A percentile compares a stretch with the other conserved stretches of the same genome.
phyloP scores from a whole-genome alignment of 2,888 invertebrate species.

The Danaus chrysippus region DNA sequence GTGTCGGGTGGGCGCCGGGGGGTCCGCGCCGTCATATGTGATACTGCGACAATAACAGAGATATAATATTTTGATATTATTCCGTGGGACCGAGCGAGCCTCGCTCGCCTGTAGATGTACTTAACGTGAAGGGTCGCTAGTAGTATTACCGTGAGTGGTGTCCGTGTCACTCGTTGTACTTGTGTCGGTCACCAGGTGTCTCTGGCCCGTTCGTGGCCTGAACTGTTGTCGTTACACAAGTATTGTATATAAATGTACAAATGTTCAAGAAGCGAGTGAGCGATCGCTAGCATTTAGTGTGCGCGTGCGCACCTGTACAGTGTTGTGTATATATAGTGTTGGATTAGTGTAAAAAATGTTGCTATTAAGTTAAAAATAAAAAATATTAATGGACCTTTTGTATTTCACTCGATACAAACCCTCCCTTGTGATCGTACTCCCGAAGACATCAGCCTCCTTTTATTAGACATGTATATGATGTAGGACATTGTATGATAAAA shows the following conservation, averaged over 20 bases:
- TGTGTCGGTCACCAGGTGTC: too few relatives aligned
- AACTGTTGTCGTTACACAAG: background rate
- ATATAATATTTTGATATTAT: slow-evolving; percentile 1
- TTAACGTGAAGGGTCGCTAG: slow-evolving; percentile 40
- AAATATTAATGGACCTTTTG: slow-evolving; percentile 69
- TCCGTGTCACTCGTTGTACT: too few relatives aligned
- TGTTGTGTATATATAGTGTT: slow-evolving; percentile 71
- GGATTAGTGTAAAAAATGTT: slow-evolving; percentile 62
- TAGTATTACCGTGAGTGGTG: too few relatives aligned
- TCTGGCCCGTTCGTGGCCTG: too few relatives aligned
- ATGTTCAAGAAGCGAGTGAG: slow-evolving; percentile 34
- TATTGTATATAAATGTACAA: slow-evolving; percentile 5
- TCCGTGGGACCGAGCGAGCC: slow-evolving; percentile 12
- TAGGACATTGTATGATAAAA: too few relatives aligned
- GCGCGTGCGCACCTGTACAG: slow-evolving; percentile 58
- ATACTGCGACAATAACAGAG: slow-evolving; percentile 69
- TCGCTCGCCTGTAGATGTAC: slow-evolving; percentile 49
- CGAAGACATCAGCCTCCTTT: too few relatives aligned
- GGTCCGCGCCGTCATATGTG: slow-evolving; percentile 48
- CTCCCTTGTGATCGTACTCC: too few relatives aligned
- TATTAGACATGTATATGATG: too few relatives aligned
- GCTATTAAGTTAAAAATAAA: slow-evolving; percentile 66
- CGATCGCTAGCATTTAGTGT: slow-evolving; percentile 63
- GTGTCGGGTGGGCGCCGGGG: slow-evolving; percentile 16
- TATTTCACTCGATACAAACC: background rate